Evolutionary conservation across 2,797 vertebrate species (phyloP).

Genomic region (Melanotaenia trifasciata): DNA sequence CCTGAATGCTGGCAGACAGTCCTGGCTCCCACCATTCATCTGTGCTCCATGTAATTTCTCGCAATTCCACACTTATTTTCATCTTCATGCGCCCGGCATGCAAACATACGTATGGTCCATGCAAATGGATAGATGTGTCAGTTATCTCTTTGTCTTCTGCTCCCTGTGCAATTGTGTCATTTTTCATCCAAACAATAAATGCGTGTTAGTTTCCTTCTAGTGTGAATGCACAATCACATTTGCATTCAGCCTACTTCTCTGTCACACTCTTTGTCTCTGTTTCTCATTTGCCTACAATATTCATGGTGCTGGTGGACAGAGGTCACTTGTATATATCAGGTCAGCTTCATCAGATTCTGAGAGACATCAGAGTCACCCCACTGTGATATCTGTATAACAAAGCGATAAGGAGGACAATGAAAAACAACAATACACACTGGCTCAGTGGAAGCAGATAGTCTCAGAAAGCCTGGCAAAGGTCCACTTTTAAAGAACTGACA

Average conservation of each 20-base stretch:
- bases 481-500: slow-evolving; percentile 65
- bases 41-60: slow-evolving; percentile 50
- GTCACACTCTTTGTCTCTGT: slow-evolving; percentile 8
- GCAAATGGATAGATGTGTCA: slow-evolving; percentile 64
- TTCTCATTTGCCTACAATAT: slow-evolving; percentile 46
- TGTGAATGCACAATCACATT: slow-evolving; percentile 17
- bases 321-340: slow-evolving; percentile 67
- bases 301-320: slow-evolving; percentile 48
- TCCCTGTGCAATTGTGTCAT: slow-evolving; percentile 48
- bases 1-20: slow-evolving; percentile 76
- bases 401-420: slow-evolving; percentile 67
- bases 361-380: slow-evolving; percentile 50
- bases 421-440: slow-evolving; percentile 56
- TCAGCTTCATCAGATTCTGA: slow-evolving; percentile 67
- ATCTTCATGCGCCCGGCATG: slow-evolving; percentile 34
- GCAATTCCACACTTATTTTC: slow-evolving; percentile 52
- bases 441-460: slow-evolving; percentile 58
- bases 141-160: slow-evolving; percentile 41
- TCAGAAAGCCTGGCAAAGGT: slow-evolving; percentile 65
- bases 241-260: slow-evolving; percentile 24
- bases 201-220: slow-evolving; percentile 1
- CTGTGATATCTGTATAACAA: slow-evolving; percentile 53
- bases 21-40: slow-evolving; percentile 66
- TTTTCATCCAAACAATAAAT: slow-evolving; percentile 50
- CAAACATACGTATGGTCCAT: slow-evolving; percentile 55